phyloP scores from a whole-genome alignment of 2,888 invertebrate species.

The Anorthoa munda region DNA sequence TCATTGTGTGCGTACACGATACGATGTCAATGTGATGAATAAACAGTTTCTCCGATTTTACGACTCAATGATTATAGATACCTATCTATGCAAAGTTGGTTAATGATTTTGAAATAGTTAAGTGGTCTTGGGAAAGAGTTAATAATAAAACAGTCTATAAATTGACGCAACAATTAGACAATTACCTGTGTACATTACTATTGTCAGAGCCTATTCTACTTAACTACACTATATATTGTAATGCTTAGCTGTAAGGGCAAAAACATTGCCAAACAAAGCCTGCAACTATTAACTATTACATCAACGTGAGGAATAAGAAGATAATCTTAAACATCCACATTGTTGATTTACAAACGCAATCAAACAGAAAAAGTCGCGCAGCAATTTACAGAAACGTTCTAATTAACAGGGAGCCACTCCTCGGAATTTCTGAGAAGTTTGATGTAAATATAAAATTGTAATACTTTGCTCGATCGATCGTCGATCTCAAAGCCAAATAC shows the following conservation, averaged over 20 bases:
- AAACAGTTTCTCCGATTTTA: constrained; percentile 90
- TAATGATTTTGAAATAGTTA: constrained; percentile 77
- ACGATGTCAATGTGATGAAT: constrained; percentile 87
- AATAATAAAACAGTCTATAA: constrained; percentile 55
- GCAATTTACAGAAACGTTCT: constrained; percentile 68
- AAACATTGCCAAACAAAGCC: constrained; percentile 45
- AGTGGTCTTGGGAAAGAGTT: constrained; percentile 70
- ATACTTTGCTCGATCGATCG: constrained; percentile 71
- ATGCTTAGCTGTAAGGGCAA: constrained; percentile 32
- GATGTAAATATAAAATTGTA: constrained; percentile 57
- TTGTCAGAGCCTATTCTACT: constrained; percentile 49
- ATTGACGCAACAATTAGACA: constrained; percentile 58
- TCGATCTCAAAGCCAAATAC: constrained; percentile 65
- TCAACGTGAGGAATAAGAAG: constrained; percentile 43
- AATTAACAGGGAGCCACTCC: constrained; percentile 59
- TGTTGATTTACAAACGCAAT: constrained; percentile 64
- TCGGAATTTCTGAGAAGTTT: constrained; percentile 51
- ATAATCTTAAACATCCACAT: constrained; percentile 48
- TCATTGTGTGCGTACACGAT: constrained; percentile 71
- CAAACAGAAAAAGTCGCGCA: constrained; percentile 58
- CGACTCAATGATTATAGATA: constrained; percentile 88
- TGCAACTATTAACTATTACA: constrained; percentile 50
- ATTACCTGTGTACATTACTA: constrained; percentile 35
- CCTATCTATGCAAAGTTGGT: constrained; percentile 87
- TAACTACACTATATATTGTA: constrained; percentile 20